Base-by-base conservation (phyloP, 2,888 invertebrate species). In the Spodoptera exigua region DNA sequence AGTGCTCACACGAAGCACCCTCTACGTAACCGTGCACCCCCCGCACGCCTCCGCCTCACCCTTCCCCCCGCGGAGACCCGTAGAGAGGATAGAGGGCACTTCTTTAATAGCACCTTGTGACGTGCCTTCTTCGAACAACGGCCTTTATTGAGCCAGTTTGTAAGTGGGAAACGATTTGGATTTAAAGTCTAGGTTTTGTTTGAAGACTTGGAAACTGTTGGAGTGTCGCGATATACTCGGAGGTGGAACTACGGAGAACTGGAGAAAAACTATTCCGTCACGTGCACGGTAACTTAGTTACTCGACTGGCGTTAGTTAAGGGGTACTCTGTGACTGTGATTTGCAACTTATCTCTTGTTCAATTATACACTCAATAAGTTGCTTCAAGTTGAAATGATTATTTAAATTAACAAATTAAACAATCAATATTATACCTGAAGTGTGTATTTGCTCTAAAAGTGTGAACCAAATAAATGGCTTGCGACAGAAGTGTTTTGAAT, bases 1-100 rank as follows among this genome's bases (percentile, higher is more conserved):
- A 86, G 91, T 88, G 82, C 91, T 90, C 81, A 62, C 74, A 67
- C 71, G 76, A 73, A 91, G 91, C 77, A 84, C 84, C 80, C 91
- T 91, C 74, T 81, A 79, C 85, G 81, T 87, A 88, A 89, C 89
- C 88, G 81, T 81, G 72, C 76, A 65, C 65, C 78, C 56, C 67
- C 60, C 69, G 56, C 54, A 47, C 13, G 56, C 21, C 52, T 69
- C 32, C 9, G 1, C 36, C 36, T 3, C 18, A 7, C 7, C 13
- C 1, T 17, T 4, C 43, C 49, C 37, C 54, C 14, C 27, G 32
- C 51, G 27, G 21, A 75, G 66, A 47, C 53, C 60, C 49, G 16
- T 49, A 34, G 51, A 56, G 70, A 66, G 54, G 59, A 60, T 72
- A 62, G 75, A 80, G 81, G 75, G 61, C 70, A 65, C 78, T 79